Conservation (phyloP, 2,888 invertebrate genomes). For the Neocrepidodera transversa region DNA sequence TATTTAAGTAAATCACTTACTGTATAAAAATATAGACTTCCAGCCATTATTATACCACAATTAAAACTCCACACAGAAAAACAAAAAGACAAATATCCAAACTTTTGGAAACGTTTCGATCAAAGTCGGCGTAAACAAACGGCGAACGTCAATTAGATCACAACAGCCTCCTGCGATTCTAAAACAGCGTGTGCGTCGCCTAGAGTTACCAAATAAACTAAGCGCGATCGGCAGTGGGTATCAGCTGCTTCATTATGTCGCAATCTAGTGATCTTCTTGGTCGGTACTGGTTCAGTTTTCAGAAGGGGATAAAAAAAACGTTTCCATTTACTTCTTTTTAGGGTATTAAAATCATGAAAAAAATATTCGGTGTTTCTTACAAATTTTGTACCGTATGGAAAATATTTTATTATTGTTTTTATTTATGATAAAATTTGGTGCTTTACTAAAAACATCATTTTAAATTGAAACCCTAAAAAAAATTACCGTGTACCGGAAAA, state of each 20-base stretch:
- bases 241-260: slow-evolving; percentile 55
- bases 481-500: no score
- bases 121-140: slow-evolving; percentile 9
- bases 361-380: no score
- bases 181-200: slow-evolving; percentile 57
- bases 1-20: no score
- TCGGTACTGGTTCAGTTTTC: slow-evolving; percentile 29
- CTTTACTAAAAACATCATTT: no score
- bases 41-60: neutral
- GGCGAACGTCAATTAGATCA: slow-evolving; percentile 25
- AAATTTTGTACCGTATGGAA: no score
- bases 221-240: slow-evolving; percentile 49
- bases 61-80: neutral
- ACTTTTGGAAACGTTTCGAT: slow-evolving; percentile 4
- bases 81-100: neutral
- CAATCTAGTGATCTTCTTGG: slow-evolving; percentile 47
- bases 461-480: no score
- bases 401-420: no score
- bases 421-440: no score
- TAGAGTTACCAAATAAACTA: slow-evolving; percentile 58
- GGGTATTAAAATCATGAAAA: no score
- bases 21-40: neutral
- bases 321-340: no score
- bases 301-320: no score
- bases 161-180: slow-evolving; percentile 35